Evolutionary conservation across 2,888 invertebrate species (phyloP).

Genomic region (Hydriomena furcata): DNA sequence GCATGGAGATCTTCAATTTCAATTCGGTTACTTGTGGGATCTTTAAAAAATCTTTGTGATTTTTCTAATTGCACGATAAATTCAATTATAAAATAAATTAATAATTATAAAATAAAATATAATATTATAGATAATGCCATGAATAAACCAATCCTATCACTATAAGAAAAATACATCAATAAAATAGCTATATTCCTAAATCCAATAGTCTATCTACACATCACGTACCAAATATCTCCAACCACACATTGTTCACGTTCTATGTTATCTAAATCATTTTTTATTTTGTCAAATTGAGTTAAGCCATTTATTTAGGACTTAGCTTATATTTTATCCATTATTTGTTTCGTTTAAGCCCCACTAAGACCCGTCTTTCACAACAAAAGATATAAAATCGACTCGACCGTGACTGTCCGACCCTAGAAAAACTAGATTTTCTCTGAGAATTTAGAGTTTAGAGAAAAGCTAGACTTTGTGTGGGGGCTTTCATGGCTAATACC

Average conservation of each 20-base stretch:
- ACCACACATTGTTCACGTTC: not conserved
- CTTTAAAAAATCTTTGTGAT: too few species aligned
- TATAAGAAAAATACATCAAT: too few species aligned
- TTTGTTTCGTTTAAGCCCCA: constrained; percentile 21
- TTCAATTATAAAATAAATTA: too few species aligned
- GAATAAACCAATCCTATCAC: too few species aligned
- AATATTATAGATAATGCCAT: too few species aligned
- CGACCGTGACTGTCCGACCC: constrained; percentile 13
- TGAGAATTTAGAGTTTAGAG: too few species aligned
- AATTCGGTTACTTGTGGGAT: too few species aligned
- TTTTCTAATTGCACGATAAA: too few species aligned
- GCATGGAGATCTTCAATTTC: too few species aligned
- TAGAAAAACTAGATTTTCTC: too few species aligned
- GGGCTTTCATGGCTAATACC: constrained; percentile 6
- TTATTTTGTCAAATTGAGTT: constrained; percentile 18
- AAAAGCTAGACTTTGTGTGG: constrained; percentile 16
- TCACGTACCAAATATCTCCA: constrained; percentile 3
- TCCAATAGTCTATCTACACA: not conserved
- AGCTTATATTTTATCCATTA: constrained; percentile 19
- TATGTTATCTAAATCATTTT: constrained; percentile 13
- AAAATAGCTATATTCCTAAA: constrained; percentile 3
- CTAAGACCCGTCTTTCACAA: constrained; percentile 23
- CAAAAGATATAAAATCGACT: constrained; percentile 20
- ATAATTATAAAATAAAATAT: too few species aligned
- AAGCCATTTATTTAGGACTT: constrained; percentile 22